Evolutionary conservation across 2,113 vertebrate species (phyloP).

Genomic region (Barbus barbus): DNA sequence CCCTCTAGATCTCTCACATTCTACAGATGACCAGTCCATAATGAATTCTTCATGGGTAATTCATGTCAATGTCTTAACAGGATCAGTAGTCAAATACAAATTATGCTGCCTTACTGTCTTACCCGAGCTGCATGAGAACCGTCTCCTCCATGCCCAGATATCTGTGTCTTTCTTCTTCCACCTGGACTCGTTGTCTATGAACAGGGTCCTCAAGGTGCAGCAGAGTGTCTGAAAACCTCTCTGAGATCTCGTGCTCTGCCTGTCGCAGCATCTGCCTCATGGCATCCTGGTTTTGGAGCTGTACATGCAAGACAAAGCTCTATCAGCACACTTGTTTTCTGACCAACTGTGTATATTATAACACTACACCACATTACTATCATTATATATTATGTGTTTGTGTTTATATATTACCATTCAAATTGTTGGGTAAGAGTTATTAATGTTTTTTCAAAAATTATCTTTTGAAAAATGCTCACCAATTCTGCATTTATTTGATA

Average conservation of each 20-base stretch:
- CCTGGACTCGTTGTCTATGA: slow-evolving; percentile 79
- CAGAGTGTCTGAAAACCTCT: slow-evolving; percentile 78
- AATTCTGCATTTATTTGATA: too few relatives aligned
- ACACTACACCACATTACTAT: too few relatives aligned
- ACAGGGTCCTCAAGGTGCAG: slow-evolving; percentile 80
- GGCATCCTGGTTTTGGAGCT: slow-evolving; percentile 89
- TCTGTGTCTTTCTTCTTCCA: slow-evolving; percentile 85
- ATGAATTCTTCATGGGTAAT: neutral
- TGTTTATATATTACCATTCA: too few relatives aligned
- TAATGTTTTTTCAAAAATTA: too few relatives aligned
- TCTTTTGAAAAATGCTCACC: too few relatives aligned
- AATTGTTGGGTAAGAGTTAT: too few relatives aligned
- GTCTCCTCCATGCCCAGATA: slow-evolving; percentile 84
- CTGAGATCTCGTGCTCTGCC: slow-evolving; percentile 82
- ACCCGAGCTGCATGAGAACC: slow-evolving; percentile 83
- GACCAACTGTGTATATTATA: neutral
- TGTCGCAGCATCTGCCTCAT: slow-evolving; percentile 86
- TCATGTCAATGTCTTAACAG: neutral
- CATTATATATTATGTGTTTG: too few relatives aligned
- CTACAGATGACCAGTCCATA: neutral
- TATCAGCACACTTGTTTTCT: neutral
- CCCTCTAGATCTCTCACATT: neutral
- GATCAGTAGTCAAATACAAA: neutral
- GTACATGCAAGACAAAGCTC: slow-evolving; percentile 30
- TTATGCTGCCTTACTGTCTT: slow-evolving; percentile 50